Conservation (phyloP, 92 coral and sea anemone genomes). For the Nematostella vectensis region DNA sequence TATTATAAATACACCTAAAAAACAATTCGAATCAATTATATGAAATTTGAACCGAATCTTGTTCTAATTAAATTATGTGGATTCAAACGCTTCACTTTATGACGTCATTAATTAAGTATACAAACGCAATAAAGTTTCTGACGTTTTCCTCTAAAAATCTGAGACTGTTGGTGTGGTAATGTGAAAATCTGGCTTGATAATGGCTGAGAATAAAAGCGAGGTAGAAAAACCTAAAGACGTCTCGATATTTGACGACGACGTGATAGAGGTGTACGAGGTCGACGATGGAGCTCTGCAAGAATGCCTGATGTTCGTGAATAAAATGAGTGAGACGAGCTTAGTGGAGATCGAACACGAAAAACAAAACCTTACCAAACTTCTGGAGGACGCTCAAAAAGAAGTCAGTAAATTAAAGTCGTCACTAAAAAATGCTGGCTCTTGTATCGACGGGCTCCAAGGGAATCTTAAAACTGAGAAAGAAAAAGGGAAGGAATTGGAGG, state of each 20-base stretch:
- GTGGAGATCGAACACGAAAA: constrained; percentile 78
- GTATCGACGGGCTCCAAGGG: constrained; percentile 48
- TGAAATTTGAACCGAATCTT: too few relatives aligned
- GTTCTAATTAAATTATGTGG: too few relatives aligned
- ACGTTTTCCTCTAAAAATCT: too few relatives aligned
- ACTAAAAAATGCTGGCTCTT: constrained; percentile 48
- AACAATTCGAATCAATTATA: too few relatives aligned
- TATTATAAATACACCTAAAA: too few relatives aligned
- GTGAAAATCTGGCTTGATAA: too few relatives aligned
- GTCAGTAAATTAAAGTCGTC: constrained; percentile 65
- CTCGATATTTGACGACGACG: constrained; percentile 84
- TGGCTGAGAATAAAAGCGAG: constrained; percentile 22
- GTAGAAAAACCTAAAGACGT: constrained; percentile 38
- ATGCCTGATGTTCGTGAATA: constrained; percentile 97
- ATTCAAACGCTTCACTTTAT: too few relatives aligned
- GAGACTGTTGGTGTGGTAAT: too few relatives aligned
- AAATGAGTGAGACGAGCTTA: constrained; percentile 87
- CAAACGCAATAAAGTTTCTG: too few relatives aligned
- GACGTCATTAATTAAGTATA: too few relatives aligned
- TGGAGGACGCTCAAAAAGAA: constrained; percentile 85
- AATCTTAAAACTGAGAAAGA: constrained; percentile 45
- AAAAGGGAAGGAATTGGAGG: constrained; percentile 35
- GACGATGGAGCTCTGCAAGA: constrained; percentile 84
- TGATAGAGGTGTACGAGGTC: constrained; percentile 80
- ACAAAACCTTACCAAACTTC: constrained; percentile 56